Base-by-base conservation (phyloP, 2,888 invertebrate genomes). In the Schizaphis graminum region DNA sequence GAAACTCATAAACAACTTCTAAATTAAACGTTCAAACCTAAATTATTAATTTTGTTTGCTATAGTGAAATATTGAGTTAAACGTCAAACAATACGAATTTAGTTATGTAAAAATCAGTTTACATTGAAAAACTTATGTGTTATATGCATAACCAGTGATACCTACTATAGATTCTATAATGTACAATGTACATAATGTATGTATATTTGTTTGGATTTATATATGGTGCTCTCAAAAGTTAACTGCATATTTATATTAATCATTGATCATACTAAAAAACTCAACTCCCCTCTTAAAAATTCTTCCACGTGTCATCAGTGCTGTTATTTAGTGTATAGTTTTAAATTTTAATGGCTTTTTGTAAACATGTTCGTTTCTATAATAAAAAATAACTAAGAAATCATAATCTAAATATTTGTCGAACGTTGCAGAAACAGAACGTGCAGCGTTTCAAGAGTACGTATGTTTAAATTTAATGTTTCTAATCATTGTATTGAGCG, bases 1-100 rank as follows among this genome's bases (percentile, higher is more conserved):
- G 61, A 87, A 92, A 87, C 57, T 92, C 92, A n/a, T 67, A 67
- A 87, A 87, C 92, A 26, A 67, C 92, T 92, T 92, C 41, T 61
- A 91, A 91, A 57, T 86, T 24, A 91, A 91, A 91, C 11, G 85
- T n/a, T 35, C 77, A 77, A 77, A 77, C 77, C 89, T 89, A 57
- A 57, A 89, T 44, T n/a, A n/a, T n/a, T 26, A 44, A 41, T 57
- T 57, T 41, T 89, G 28, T 89, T 89, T 57, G 89, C 28, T 28
- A 11, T 24, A 35, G 16, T 57, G 57, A 89, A 89, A 89, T 89
- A 57, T 89, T 57, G 57, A 89, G 44, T 89, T 89, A 3, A 41
- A 77, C 77, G 44, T 89, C 57, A 8, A 28, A 77, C 35, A 77
- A 77, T 35, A 77, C 35, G 35, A 35, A 77, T 77, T 77, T 21